Evolutionary conservation across 2,113 vertebrate genomes (phyloP).

Genomic region (Saccopteryx leptura): DNA sequence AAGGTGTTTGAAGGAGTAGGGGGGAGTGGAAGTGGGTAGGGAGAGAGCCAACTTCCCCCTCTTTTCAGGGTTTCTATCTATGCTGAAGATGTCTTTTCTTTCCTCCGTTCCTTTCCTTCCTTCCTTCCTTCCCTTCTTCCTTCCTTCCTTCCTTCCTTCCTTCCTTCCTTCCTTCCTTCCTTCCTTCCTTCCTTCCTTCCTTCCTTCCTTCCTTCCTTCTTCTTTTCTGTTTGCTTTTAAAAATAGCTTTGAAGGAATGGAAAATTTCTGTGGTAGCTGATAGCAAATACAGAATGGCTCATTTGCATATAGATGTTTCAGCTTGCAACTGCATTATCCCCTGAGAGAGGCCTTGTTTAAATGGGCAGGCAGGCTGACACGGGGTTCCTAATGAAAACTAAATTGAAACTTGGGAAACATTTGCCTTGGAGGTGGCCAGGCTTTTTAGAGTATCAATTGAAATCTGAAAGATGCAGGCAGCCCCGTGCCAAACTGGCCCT

Average conservation of each 20-base stretch:
- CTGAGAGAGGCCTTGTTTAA: slow-evolving; percentile 88
- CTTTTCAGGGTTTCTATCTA: slow-evolving; percentile 79
- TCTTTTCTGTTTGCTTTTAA: slow-evolving; percentile 36
- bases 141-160: too few relatives aligned
- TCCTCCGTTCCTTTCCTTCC: too few relatives aligned
- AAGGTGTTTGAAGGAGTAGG: not conserved
- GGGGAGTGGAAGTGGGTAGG: not conserved
- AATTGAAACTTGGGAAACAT: slow-evolving; percentile 88
- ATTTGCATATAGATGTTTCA: slow-evolving; percentile 91
- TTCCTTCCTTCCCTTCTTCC: not conserved
- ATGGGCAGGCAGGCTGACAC: slow-evolving; percentile 86
- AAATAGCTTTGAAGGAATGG: slow-evolving; percentile 81
- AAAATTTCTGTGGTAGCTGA: slow-evolving; percentile 88
- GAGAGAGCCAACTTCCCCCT: not conserved
- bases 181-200: not conserved
- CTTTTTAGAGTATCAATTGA: slow-evolving; percentile 85
- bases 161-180: too few relatives aligned
- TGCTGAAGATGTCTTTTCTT: slow-evolving; percentile 68
- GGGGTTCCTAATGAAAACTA: slow-evolving; percentile 88
- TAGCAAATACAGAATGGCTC: slow-evolving; percentile 85
- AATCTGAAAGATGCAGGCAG: slow-evolving; percentile 79
- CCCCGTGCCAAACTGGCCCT: slow-evolving; percentile 58
- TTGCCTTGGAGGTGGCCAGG: slow-evolving; percentile 76
- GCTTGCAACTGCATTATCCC: slow-evolving; percentile 87
- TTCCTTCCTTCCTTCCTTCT: not conserved